phyloP scores from a whole-genome alignment of 2,797 vertebrate species.

The Crocodylus rhombifer region DNA sequence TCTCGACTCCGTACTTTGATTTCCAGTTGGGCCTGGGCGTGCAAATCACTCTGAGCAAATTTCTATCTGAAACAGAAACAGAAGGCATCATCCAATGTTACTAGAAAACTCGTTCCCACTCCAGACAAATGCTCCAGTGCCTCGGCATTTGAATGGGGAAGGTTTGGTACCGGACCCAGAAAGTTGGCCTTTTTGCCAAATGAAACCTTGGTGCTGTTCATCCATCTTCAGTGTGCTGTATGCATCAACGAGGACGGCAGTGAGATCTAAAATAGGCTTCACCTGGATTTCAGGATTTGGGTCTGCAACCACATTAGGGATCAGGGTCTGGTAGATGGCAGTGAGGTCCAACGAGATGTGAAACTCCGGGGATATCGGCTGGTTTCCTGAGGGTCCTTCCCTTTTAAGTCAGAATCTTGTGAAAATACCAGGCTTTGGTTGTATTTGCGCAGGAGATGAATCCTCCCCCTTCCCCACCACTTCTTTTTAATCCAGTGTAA shows the following conservation, averaged over 20 bases:
- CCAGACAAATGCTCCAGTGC: not conserved
- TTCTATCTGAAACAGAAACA: not conserved
- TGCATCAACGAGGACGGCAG: not conserved
- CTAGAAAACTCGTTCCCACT: not conserved
- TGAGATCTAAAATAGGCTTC: not conserved
- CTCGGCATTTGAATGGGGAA: not conserved
- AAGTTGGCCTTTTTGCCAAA: not conserved
- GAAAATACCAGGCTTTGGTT: not conserved
- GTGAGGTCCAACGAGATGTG: not conserved
- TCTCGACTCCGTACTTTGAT: not conserved
- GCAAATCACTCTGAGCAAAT: constrained; percentile 25
- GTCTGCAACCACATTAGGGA: not conserved
- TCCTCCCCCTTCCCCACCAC: not conserved
- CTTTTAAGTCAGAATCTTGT: constrained; percentile 6
- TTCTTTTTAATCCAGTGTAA: not conserved
- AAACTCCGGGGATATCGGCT: not conserved
- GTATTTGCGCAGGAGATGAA: not conserved
- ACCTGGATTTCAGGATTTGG: not conserved
- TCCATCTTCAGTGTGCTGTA: not conserved
- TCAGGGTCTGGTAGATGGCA: not conserved
- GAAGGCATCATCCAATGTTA: not conserved
- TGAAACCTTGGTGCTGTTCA: not conserved
- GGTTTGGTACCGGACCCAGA: not conserved
- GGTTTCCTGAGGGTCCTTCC: not conserved
- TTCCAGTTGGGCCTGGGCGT: not conserved